phyloP scores from a whole-genome alignment of 2,113 vertebrate species.

The Grus americana region DNA sequence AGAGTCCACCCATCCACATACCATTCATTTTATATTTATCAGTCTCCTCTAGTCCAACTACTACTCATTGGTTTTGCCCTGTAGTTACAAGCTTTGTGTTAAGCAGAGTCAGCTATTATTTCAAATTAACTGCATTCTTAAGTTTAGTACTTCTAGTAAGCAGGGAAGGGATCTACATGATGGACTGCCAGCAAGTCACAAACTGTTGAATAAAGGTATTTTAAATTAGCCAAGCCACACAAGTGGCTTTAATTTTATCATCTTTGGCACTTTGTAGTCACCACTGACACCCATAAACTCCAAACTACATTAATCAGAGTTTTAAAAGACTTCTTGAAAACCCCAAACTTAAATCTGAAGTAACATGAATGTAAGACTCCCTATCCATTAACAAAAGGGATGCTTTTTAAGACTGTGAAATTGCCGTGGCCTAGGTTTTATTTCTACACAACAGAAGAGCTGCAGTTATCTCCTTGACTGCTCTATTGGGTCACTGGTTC shows the following conservation, averaged over 20 bases:
- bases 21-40: not conserved
- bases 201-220: not conserved
- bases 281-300: not conserved
- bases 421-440: not conserved
- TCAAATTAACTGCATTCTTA: not conserved
- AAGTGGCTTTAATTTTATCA: not conserved
- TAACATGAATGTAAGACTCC: not conserved
- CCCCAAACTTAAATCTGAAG: not conserved
- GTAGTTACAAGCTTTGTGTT: not conserved
- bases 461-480: not conserved
- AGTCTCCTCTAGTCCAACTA: not conserved
- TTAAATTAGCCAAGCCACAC: not conserved
- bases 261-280: not conserved
- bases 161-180: not conserved
- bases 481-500: not conserved
- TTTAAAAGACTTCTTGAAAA: not conserved
- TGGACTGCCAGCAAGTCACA: not conserved
- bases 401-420: not conserved
- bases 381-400: not conserved
- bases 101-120: not conserved
- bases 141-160: not conserved
- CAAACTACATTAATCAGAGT: not conserved
- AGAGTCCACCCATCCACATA: not conserved
- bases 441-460: not conserved
- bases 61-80: not conserved